A percentile compares a stretch with the other conserved stretches of the same genome.
phyloP scores from a whole-genome alignment of 2,113 vertebrate species.

The Himantopus leucocephalus region DNA sequence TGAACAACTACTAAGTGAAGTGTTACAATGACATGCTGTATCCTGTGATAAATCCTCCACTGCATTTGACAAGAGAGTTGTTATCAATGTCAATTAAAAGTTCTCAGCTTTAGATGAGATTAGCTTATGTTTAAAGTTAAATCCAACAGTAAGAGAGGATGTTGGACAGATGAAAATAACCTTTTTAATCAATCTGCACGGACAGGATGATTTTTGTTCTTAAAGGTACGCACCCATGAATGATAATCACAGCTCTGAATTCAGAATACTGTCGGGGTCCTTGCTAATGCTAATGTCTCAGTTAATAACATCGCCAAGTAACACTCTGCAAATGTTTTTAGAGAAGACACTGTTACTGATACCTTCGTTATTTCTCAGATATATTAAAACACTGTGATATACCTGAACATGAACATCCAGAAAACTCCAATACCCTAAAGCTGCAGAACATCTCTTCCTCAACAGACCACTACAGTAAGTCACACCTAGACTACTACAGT shows the following conservation, averaged over 20 bases:
- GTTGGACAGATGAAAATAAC: background rate
- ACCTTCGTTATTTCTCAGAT: background rate
- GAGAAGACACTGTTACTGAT: background rate
- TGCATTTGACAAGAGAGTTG: background rate
- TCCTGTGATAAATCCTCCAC: background rate
- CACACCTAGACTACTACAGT: background rate
- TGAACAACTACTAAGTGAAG: background rate
- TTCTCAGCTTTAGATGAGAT: background rate
- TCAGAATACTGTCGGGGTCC: background rate
- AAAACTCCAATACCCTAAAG: background rate
- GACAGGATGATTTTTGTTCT: background rate
- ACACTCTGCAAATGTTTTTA: background rate
- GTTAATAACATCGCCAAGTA: background rate
- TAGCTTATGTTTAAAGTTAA: background rate
- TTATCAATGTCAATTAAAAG: background rate
- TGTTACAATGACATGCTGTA: background rate
- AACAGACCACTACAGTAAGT: background rate
- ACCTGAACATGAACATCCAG: background rate
- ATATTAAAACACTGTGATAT: background rate
- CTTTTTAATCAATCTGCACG: background rate
- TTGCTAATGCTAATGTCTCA: background rate
- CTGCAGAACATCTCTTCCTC: background rate
- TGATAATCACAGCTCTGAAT: background rate
- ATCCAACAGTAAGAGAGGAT: background rate
- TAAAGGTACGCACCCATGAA: background rate